phyloP scores from a whole-genome alignment of 2,797 vertebrate genomes.

The Streptopelia turtur region DNA sequence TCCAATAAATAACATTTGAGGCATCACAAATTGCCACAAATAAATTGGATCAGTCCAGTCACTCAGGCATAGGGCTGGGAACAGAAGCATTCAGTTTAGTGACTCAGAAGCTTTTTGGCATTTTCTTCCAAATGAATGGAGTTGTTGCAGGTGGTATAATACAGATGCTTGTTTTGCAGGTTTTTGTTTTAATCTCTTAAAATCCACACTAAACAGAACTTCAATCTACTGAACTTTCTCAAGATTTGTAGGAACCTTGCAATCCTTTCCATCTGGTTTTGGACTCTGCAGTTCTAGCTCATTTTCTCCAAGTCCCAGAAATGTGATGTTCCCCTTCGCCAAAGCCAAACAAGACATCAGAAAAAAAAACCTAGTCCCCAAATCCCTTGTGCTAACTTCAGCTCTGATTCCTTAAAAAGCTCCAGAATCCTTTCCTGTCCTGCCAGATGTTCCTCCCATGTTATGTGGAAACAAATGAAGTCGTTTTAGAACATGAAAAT shows the following conservation, averaged over 20 bases:
- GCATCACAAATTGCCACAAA: not conserved
- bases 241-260: not conserved
- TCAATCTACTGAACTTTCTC: not conserved
- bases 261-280: not conserved
- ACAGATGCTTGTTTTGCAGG: not conserved
- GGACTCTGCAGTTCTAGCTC: not conserved
- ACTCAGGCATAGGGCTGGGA: not conserved
- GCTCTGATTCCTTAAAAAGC: not conserved
- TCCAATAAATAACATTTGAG: not conserved
- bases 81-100: not conserved
- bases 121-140: not conserved
- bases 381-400: not conserved
- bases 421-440: conserved; percentile 18
- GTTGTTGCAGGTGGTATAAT: not conserved
- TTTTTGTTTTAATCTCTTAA: not conserved
- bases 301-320: not conserved
- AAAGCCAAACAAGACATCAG: not conserved
- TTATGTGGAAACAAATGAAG: conserved; percentile 60
- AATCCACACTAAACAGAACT: not conserved
- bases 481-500: conserved; percentile 57
- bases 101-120: not conserved
- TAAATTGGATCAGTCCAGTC: not conserved
- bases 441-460: conserved; percentile 54
- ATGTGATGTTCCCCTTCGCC: not conserved
- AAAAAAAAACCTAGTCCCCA: not conserved